phyloP scores from a whole-genome alignment of 2,888 invertebrate genomes.

The Dione juno region DNA sequence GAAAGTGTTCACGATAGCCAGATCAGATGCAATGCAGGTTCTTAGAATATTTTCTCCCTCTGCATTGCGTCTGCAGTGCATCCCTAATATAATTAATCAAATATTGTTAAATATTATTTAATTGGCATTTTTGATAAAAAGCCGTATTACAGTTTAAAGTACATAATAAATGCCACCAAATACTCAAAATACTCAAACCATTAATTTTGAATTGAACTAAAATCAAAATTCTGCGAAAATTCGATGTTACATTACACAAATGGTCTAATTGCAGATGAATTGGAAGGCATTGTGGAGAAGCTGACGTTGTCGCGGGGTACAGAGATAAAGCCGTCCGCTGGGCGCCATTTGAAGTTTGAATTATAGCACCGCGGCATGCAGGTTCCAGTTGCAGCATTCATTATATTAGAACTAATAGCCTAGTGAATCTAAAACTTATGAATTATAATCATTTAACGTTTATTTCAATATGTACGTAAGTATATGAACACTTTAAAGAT shows the following conservation, averaged over 20 bases:
- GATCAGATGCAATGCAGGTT: too few relatives aligned
- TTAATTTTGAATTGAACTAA: not conserved
- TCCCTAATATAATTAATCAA: not conserved
- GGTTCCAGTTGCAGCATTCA: not conserved
- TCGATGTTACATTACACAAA: constrained; percentile 2
- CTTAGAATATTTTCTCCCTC: too few relatives aligned
- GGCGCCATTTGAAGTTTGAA: constrained; percentile 22
- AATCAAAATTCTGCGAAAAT: not conserved
- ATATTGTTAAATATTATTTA: not conserved
- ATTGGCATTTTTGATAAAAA: too few relatives aligned
- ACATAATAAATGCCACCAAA: too few relatives aligned
- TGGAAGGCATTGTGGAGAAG: constrained; percentile 21
- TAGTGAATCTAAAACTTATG: not conserved
- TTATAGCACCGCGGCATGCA: constrained; percentile 17
- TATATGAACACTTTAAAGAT: not conserved
- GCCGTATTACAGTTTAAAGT: too few relatives aligned
- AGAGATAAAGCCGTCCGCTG: constrained; percentile 24
- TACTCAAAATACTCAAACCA: not conserved
- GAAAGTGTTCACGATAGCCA: too few relatives aligned
- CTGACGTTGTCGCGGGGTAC: constrained; percentile 23
- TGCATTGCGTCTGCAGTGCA: too few relatives aligned
- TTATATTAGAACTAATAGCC: constrained; percentile 21
- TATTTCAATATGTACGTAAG: not conserved
- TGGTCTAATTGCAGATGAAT: constrained; percentile 17
- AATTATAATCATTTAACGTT: not conserved